Conservation (phyloP, 2,888 invertebrate genomes). For the Synergus gifuensis region DNA sequence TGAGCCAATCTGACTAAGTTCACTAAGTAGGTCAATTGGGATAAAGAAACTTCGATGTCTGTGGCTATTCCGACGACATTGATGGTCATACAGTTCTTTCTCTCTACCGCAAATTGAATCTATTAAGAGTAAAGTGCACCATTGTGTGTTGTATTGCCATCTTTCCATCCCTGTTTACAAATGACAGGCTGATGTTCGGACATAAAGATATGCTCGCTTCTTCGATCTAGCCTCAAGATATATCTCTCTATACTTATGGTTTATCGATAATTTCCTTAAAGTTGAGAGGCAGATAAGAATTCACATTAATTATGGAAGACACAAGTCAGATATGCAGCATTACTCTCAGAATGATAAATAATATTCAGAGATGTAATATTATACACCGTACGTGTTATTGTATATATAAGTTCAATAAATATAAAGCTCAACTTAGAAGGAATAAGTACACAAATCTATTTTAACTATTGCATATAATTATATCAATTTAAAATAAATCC, state of each 20-base stretch:
- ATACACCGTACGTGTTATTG: too few species aligned
- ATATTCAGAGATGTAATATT: too few species aligned
- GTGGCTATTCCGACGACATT: conserved; percentile 32
- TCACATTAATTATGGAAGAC: neutral
- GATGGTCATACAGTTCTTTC: neutral
- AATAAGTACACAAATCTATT: conserved; percentile 61
- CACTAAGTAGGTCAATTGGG: conserved; percentile 67
- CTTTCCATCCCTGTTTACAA: conserved; percentile 71
- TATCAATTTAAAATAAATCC: conserved; percentile 71
- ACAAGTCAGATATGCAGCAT: neutral
- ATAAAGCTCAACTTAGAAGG: neutral
- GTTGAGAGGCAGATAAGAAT: neutral
- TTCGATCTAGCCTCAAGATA: neutral
- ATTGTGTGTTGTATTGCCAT: conserved; percentile 72
- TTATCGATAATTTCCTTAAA: neutral
- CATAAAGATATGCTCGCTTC: neutral
- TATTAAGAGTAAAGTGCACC: conserved; percentile 75
- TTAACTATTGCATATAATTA: conserved; percentile 60
- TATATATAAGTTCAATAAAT: too few species aligned
- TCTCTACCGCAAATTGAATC: conserved; percentile 64
- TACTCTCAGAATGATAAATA: neutral
- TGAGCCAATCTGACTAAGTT: conserved; percentile 65
- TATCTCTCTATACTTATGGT: neutral
- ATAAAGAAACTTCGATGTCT: conserved; percentile 66
- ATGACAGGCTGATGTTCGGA: neutral